These are phyloP conservation scores for Tinamus major DNA, from an alignment of 2,797 vertebrate genomes.

Conservation along the genomic window DNA sequence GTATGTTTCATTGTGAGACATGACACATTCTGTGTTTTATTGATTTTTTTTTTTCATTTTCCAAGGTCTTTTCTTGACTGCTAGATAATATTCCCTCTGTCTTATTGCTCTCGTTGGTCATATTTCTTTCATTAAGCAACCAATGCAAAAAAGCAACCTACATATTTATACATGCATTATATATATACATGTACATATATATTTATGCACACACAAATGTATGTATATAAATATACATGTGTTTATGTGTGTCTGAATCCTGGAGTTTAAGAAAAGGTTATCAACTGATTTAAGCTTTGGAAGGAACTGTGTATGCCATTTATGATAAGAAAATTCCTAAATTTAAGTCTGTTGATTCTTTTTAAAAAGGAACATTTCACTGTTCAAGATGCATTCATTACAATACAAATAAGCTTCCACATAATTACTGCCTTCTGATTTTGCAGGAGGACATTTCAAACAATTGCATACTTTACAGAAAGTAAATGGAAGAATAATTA, in stretches of 20 bases:
- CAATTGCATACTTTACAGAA: background rate
- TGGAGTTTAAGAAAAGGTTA: background rate
- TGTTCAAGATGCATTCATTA: background rate
- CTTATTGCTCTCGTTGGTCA: background rate
- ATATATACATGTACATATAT: no score
- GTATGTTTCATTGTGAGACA: background rate
- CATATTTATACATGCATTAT: no score
- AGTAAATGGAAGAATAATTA: background rate
- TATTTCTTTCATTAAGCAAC: background rate
- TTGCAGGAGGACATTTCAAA: background rate
- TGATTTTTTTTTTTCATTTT: slow-evolving; percentile 12
- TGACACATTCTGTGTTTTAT: background rate
- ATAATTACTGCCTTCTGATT: background rate
- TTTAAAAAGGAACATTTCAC: background rate
- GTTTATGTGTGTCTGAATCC: no score
- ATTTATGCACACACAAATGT: no score
- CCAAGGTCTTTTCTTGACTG: background rate
- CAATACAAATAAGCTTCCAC: background rate
- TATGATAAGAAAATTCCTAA: background rate
- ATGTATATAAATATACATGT: no score
- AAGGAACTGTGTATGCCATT: fast-evolving
- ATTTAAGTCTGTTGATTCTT: background rate
- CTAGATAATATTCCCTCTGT: background rate
- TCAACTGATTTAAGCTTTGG: fast-evolving
- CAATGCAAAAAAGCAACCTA: background rate